Evolutionary conservation across 2,113 vertebrate genomes (phyloP).

Genomic region (Ochotona princeps): DNA sequence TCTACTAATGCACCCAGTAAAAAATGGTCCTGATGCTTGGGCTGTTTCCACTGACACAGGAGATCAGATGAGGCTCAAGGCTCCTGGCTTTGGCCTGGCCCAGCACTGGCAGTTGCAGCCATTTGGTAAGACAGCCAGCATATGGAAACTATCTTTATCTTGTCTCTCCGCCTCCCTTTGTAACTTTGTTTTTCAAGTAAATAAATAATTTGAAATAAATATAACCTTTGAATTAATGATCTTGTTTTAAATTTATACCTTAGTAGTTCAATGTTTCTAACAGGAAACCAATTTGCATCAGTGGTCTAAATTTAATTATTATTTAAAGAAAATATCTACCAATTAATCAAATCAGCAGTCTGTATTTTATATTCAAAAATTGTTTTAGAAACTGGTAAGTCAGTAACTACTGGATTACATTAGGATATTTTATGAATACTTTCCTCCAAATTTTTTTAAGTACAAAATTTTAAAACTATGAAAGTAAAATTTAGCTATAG

Average conservation of each 20-base stretch:
- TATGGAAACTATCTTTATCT: no score
- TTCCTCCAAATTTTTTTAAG: not conserved
- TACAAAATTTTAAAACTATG: not conserved
- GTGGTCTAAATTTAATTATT: not conserved
- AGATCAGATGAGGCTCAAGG: no score
- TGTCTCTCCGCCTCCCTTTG: no score
- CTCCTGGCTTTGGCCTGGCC: no score
- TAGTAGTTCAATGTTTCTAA: not conserved
- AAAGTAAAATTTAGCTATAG: not conserved
- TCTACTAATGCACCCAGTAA: no score
- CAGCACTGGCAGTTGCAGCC: no score
- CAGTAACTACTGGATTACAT: not conserved
- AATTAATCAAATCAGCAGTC: constrained; percentile 25
- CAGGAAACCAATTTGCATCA: not conserved
- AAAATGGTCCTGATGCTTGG: no score
- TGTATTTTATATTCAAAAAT: not conserved
- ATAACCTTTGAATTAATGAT: constrained; percentile 4
- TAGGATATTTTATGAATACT: not conserved
- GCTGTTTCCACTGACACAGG: no score
- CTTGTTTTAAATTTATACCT: constrained; percentile 33
- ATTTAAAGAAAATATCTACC: not conserved
- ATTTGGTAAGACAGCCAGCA: no score
- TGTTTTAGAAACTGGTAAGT: not conserved
- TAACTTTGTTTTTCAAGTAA: no score
- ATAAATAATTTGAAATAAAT: no score